Base-by-base conservation (phyloP, 2,888 invertebrate genomes). In the Crematogaster levior region DNA sequence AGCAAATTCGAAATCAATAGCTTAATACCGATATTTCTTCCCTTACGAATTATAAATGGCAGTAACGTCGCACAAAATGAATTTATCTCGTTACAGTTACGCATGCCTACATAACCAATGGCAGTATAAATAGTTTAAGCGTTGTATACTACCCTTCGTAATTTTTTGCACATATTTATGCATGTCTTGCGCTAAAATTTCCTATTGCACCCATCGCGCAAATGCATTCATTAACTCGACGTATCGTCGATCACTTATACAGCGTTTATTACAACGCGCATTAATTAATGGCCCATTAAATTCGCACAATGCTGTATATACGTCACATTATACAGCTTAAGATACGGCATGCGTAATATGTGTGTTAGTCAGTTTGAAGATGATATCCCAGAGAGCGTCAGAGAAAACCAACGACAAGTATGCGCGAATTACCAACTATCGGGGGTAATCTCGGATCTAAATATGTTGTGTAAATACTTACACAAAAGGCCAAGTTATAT, bases 401-500 rank as follows among this genome's bases (percentile, higher is more conserved):
- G 12, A 37, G 74, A 24, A 43, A 56, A 77, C 10, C 72, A 24
- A 21, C 43, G 43, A 77, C 18, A 43, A 72, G 40, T 21, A 68
- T 9, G 10, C 27, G 4, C n/a, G 40, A 5, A 63, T 48, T 24
- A 21, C 21, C 48, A 9, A 9, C 9, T 40, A 24, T 9, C 9
- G 40, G 24, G 7, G 1, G n/a, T 61, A 40, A 63, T 63, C 15
- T n/a, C 40, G n/a, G 12, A 65, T 43, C 34, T 34, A 7, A 46
- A 77, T 63, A 46, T 43, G 21, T 43, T 7, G 58, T 74, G 48
- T 63, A 51, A 53, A 40, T 75, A 60, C 40, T 74, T 58, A 53
- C 43, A 46, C 24, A 18, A 56, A 79, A 79, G 74, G 60, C 46
- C 68, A 65, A 73, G 79, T 93, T 92, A 95, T 92, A 95, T 94